Evolutionary conservation across 2,888 invertebrate genomes (phyloP), one percentile per base, ranked within the genome.

Genomic region (Papilio elwesi): DNA sequence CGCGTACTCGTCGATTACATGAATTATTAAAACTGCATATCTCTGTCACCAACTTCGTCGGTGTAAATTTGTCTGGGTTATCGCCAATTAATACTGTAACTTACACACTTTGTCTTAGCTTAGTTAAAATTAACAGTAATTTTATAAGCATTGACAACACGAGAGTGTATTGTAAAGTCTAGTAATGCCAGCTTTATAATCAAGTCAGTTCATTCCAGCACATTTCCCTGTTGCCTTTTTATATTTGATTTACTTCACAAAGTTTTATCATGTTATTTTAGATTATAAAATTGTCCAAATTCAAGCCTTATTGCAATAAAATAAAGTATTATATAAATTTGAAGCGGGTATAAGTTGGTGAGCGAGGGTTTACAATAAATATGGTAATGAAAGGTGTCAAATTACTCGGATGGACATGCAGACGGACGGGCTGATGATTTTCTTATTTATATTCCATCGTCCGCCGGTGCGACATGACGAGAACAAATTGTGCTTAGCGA

Each of bases 351-450:
- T 74, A 57, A 70, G 36, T 78, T 74, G 73, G 74, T 74, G 70
- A 77, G 72, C 77, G 67, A 76, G 78, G 81, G 81, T 86, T 82
- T 79, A 90, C 88, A 90, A 92, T 92, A 91, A 91, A 91, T 91
- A 92, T 92, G 92, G 91, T 92, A 92, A 92, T 92, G 91, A 90
- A 90, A 91, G 90, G 91, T 92, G 91, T 92, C 91, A 92, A 91
- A 92, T 91, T 91, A 91, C 89, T 85, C 84, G 83, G 86, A 86
- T 76, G 84, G 87, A 87, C 87, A 81, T 86, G 84, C 85, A 80
- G 85, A 84, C 86, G 77, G 90, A 83, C 87, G 78, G 79, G 81
- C 80, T 80, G 86, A 88, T 90, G 90, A 89, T 90, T 90, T 90
- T 90, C 87, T 88, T 89, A 88, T 90, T 88, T 89, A 84, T 85